Evolutionary conservation across 2,113 vertebrate genomes (phyloP), one percentile per base, ranked within the genome.

Genomic region (Fregetta grallaria): DNA sequence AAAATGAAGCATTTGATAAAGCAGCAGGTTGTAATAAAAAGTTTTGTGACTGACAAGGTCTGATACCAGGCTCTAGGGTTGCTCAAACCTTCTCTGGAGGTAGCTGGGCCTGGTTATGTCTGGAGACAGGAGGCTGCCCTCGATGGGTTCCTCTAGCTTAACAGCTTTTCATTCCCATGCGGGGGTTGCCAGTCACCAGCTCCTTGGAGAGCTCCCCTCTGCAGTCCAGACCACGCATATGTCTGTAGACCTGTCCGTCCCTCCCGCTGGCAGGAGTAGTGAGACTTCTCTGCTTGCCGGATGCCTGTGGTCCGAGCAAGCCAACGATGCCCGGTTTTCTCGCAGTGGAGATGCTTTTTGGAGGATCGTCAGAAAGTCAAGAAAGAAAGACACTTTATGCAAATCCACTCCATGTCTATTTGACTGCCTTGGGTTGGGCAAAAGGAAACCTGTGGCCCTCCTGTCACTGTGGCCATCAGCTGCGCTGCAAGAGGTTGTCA

Each of bases 391-490:
- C 36, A 27, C 34, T 65, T 90, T 29, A 90, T 97, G 92, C 80
- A 98, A 93, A 97, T 92, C 94, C 95, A 86, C 88, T 93, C 87
- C 59, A 23, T 22, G 77, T 85, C 86, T 89, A 11, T 91, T 78
- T 95, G 88, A 84, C 72, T 93, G 78, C 59, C 65, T 10, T 7
- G 44, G 68, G 84, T 18, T 58, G 45, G 63, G 88, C 77, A 96
- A 67, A 47, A 79, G 15, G 80, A 42, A 96, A 27, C 45, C 76
- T 80, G 67, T 86, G 88, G 63, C 94, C 32, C 2, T 77, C 55
- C 55, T 96, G 73, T 87, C 94, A 45, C 49, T 1, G 13, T 3
- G 23, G 76, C 62, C 47, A 40, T 84, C 76, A 65, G 23, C 26
- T 68, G 80, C 50, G 4, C 49, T 80, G 94, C 53, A 63, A 86